Conservation (phyloP, 1,140 invertebrate species). For the Notospermus geniculatus region DNA sequence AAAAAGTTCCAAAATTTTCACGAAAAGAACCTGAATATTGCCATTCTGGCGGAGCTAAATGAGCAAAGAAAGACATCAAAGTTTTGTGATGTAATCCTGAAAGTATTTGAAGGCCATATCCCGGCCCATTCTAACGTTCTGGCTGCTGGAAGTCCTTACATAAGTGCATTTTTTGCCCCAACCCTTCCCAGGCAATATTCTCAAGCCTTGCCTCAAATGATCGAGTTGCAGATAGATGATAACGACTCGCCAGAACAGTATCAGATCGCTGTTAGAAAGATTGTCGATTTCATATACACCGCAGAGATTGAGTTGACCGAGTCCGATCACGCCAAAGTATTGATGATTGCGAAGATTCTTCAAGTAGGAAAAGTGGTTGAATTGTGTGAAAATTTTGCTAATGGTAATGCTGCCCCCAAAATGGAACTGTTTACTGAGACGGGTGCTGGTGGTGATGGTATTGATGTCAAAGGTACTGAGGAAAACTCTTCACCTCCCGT, state of each 20-base stretch:
- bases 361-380: constrained; percentile 18
- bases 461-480: no score
- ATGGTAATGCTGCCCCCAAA: no score
- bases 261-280: constrained; percentile 38
- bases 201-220: constrained; percentile 49
- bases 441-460: no score
- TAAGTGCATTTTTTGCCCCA: constrained; percentile 43
- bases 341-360: constrained; percentile 37
- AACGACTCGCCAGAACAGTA: constrained; percentile 29
- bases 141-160: constrained; percentile 52
- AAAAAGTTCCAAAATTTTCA: constrained; percentile 17
- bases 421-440: no score
- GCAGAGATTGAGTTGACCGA: constrained; percentile 36
- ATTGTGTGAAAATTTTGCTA: constrained; percentile 12
- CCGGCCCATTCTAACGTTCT: constrained; percentile 55
- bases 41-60: constrained; percentile 35
- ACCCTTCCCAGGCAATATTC: constrained; percentile 41
- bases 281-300: constrained; percentile 55
- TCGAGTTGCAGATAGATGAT: constrained; percentile 51
- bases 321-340: constrained; percentile 38
- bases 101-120: constrained; percentile 45
- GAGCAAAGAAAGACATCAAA: constrained; percentile 40
- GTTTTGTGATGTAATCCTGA: constrained; percentile 54
- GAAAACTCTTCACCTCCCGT: no score
- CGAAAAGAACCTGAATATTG: constrained; percentile 17